These are phyloP conservation scores for Chauna torquata DNA, from an alignment of 2,113 vertebrate species.

Conservation along the genomic window DNA sequence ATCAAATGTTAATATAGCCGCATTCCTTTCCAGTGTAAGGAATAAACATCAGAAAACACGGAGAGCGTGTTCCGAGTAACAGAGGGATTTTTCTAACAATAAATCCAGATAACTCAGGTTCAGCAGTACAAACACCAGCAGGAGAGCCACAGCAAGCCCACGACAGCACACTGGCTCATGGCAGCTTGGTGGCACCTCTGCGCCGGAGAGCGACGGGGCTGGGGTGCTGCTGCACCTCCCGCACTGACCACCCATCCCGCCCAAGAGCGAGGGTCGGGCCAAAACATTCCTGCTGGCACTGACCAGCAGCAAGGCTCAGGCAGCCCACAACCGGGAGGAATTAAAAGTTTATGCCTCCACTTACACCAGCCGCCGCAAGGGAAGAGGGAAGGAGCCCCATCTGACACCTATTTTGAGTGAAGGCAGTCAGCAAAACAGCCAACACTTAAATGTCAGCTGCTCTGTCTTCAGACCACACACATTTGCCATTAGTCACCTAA, in stretches of 20 bases:
- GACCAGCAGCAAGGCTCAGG: background rate
- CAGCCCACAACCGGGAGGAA: background rate
- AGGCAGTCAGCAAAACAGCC: background rate
- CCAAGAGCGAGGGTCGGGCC: background rate
- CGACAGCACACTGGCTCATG: background rate
- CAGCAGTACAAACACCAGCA: background rate
- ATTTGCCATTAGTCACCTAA: background rate
- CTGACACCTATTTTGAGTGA: background rate
- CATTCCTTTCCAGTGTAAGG: conserved; percentile 4
- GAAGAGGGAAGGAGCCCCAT: background rate
- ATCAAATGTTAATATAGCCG: background rate
- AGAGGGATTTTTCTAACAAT: background rate
- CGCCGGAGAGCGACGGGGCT: fast-evolving
- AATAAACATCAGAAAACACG: background rate
- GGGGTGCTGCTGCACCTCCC: background rate
- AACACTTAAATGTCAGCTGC: background rate
- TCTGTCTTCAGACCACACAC: conserved; percentile 28
- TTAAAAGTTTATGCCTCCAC: background rate
- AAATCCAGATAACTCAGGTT: background rate
- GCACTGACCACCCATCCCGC: too few relatives aligned
- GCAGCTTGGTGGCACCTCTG: background rate
- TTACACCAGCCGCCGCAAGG: background rate
- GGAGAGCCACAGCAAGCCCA: background rate
- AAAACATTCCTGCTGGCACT: background rate
- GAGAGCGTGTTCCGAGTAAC: background rate